Base-by-base conservation (phyloP, 2,113 vertebrate genomes). In the Atlantisia rogersi region DNA sequence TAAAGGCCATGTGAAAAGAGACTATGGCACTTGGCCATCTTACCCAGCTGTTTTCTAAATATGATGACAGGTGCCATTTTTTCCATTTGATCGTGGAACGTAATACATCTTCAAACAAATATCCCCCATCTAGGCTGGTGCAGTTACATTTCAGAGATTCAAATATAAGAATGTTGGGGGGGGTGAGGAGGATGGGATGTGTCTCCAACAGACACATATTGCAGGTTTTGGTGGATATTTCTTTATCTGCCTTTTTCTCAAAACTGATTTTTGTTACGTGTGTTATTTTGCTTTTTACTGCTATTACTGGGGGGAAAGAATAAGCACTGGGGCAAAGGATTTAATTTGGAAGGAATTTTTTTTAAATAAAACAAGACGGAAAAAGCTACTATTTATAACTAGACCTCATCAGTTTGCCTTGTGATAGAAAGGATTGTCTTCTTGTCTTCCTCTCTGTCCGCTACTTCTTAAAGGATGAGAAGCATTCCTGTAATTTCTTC, bases 81-180 rank as follows among this genome's bases (percentile, higher is more conserved):
- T 98, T 98, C 97, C 98, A 97, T 98, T 98, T 98, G 98, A 98
- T 98, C 95, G 91, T 97, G 98, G 97, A 98, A 98, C 94, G 97
- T 97, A 98, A 98, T 98, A 98, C 88, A 96, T 97, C 98, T 98
- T 98, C 98, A 98, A 98, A 98, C 97, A 98, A 95, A 97, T 98
- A 97, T 92, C 92, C 95, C 94, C 94, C 96, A 97, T 97, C 93
- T 91, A 94, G 84, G 65, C 93, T 92, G 90, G 84, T 90, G 97
- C 74, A 92, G 95, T 90, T 95, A 95, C 96, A 96, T 97, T 96
- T 94, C 95, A 96, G 91, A 96, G 92, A 96, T 96, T 88, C 96
- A 97, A 64, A 91, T 87, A 59, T 29, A 97, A 92, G 84, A 86
- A 82, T 88, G 82, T 53, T 53, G 52, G 25, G 50, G 9, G 44